Evolutionary conservation across 2,888 invertebrate species (phyloP), one percentile per base, ranked within the genome.

Genomic region (Unio delphinus): DNA sequence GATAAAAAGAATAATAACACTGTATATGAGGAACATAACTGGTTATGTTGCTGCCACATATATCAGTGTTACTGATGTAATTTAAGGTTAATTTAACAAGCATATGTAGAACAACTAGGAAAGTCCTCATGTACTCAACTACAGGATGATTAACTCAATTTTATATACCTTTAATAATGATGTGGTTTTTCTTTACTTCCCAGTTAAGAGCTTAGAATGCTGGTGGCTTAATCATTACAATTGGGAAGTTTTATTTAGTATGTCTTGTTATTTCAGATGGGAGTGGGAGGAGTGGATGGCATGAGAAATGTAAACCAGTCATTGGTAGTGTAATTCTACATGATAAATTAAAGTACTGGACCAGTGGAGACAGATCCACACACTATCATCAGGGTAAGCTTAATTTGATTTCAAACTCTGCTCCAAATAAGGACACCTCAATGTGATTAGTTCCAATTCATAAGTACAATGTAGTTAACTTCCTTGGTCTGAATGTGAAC

Each of bases 271-370:
- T 64, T 65, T 15, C 70, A 86, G 87, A 81, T 76, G 86, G 86
- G 20, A 86, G 85, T 75, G 86, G 87, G 0, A 72, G 86, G 54
- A 78, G 76, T 26, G 81, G 82, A 3, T 80, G 81, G 74, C 64
- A 71, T 30, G 67, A 66, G 4, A 78, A 81, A 59, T 78, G 78
- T 20, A 81, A 80, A 62, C 74, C 78, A 28, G 67, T 87, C 8
- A 80, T 87, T 61, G 87, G 87, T 0, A 74, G 78, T 72, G 76
- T 87, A 5, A 87, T 87, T 59, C 76, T 87, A 8, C 87, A 87
- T 70, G 85, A 85, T 73, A 87, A 87, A 70, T 76, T 86, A 3
- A 84, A 86, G 69, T 87, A 80, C 73, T 87, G 87, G 87, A 79
- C 77, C 8, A 80, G 80, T 70, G 61, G 73, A 20, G 80, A 81